A percentile compares a stretch with the other conserved stretches of the same genome.
Evolutionary conservation across 2,113 vertebrate species (phyloP).

Genomic region (Galemys pyrenaicus): DNA sequence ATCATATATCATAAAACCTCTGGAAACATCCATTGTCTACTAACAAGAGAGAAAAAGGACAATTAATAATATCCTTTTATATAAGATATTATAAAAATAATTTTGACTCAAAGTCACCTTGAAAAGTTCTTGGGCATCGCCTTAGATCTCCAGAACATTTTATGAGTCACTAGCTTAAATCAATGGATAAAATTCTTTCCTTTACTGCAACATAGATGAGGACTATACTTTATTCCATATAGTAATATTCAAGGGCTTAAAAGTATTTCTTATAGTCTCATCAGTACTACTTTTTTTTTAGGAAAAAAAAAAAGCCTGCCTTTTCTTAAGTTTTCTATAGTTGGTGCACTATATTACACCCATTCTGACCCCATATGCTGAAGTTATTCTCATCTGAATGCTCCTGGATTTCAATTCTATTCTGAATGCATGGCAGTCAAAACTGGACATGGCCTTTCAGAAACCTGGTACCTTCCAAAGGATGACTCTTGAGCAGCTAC

Average conservation of each 20-base stretch:
- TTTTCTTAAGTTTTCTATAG: background rate
- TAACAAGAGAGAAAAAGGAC: background rate
- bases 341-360: fast-evolving
- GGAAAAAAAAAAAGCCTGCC: background rate
- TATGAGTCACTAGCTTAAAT: background rate
- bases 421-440: background rate
- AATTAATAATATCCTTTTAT: background rate
- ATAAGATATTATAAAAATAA: background rate
- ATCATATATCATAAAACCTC: background rate
- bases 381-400: background rate
- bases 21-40: background rate
- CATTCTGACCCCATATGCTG: fast-evolving
- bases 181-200: background rate
- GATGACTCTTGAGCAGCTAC: background rate
- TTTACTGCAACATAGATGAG: background rate
- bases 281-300: background rate
- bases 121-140: background rate
- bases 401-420: background rate
- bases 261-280: background rate
- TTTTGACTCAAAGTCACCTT: background rate
- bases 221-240: background rate
- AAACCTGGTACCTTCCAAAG: background rate
- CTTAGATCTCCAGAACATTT: background rate
- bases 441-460: background rate
- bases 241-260: background rate